A percentile compares a stretch with the other conserved stretches of the same genome.
These are phyloP conservation scores for Antechinus flavipes DNA, from an alignment of 2,113 vertebrate genomes.

Conservation along the genomic window DNA sequence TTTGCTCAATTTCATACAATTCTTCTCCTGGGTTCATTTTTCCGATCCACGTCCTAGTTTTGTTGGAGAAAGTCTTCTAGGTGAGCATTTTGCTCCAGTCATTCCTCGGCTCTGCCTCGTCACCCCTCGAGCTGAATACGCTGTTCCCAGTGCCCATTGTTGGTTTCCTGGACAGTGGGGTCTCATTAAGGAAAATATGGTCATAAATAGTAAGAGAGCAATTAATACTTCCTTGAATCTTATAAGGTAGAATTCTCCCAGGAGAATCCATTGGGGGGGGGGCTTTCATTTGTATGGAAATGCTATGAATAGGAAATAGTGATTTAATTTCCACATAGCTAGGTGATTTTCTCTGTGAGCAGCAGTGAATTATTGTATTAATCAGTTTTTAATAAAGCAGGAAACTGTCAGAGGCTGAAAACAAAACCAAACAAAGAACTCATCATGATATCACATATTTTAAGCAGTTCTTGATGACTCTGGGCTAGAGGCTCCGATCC, in stretches of 20 bases:
- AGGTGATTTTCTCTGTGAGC: conserved; percentile 42
- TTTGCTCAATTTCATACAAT: conserved; percentile 54
- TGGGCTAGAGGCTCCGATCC: conserved; percentile 72
- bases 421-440: conserved; percentile 23
- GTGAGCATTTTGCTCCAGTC: conserved; percentile 30
- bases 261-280: conserved; percentile 18
- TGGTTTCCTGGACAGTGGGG: conserved; percentile 22
- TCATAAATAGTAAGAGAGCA: conserved; percentile 57
- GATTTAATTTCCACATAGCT: conserved; percentile 76
- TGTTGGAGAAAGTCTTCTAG: conserved; percentile 3
- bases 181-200: conserved; percentile 23
- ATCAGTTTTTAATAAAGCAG: conserved; percentile 72
- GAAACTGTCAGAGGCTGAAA: conserved; percentile 68
- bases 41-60: conserved; percentile 24
- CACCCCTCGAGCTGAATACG: conserved; percentile 23
- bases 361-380: conserved; percentile 62
- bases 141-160: conserved; percentile 16
- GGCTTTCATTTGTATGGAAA: conserved; percentile 61
- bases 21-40: conserved; percentile 32
- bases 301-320: conserved; percentile 60
- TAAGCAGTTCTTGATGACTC: conserved; percentile 64
- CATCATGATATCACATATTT: conserved; percentile 68
- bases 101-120: conserved; percentile 42
- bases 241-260: conserved; percentile 43
- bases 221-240: conserved; percentile 58